phyloP scores from a whole-genome alignment of 2,888 invertebrate genomes.

The Resseliella maxima region DNA sequence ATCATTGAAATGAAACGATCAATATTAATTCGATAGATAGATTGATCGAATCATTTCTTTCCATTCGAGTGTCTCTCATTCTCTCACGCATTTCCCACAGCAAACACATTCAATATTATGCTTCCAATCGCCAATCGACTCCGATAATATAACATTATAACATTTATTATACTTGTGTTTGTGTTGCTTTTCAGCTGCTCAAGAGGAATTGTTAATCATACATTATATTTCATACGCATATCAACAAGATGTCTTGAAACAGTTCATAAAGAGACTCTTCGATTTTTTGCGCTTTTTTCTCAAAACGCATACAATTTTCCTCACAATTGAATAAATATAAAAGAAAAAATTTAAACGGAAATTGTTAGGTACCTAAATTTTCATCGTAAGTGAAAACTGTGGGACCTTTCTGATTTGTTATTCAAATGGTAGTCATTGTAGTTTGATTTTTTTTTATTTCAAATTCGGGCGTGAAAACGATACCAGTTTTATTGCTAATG shows the following conservation, averaged over 20 bases:
- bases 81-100: not conserved
- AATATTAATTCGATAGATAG: not conserved
- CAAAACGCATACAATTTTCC: not conserved
- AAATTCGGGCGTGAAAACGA: slow-evolving; percentile 18
- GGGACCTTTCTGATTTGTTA: not conserved
- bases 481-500: slow-evolving; percentile 30
- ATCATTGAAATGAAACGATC: not conserved
- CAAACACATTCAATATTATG: not conserved
- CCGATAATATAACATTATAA: not conserved
- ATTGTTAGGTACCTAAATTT: not conserved
- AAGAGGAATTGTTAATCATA: not conserved
- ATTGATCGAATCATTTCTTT: not conserved
- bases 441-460: not conserved
- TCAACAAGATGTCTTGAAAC: slow-evolving; percentile 18
- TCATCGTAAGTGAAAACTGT: not conserved
- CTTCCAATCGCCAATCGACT: not conserved
- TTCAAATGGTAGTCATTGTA: not conserved
- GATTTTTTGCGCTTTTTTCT: not conserved
- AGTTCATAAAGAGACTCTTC: not conserved
- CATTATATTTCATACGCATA: slow-evolving; percentile 35
- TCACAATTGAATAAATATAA: not conserved
- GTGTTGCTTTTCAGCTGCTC: not conserved
- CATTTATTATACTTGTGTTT: not conserved
- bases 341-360: not conserved
- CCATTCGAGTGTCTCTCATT: not conserved